Evolutionary conservation across 2,888 invertebrate genomes (phyloP), one percentile per base, ranked within the genome.

Genomic region (Mesorhabditis sp.): DNA sequence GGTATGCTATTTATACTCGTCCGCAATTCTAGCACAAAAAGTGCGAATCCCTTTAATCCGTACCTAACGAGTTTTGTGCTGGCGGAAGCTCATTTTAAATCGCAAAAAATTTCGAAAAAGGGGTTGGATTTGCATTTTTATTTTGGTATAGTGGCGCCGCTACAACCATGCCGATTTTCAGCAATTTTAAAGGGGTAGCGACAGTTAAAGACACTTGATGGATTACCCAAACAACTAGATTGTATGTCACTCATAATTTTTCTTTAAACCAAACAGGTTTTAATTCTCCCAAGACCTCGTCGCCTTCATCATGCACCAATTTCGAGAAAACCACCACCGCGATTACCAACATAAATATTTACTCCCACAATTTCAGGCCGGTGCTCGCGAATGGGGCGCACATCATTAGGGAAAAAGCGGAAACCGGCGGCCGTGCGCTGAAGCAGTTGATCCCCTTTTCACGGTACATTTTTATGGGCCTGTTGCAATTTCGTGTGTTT

Each of bases 371-470:
- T 72, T 75, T n/a, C 72, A 78, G 78, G 63, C 75, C 80, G 10
- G 74, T 77, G 6, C 76, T 80, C 71, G 74, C 75, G 6, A 75
- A 76, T 41, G 78, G 78, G 4, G 73, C 76, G 10, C 76, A 77
- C 10, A 72, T 76, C 3, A 69, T 80, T 68, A 66, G 74, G 58
- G 76, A 80, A 66, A 76, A 76, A 66, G 77, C 79, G 4, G 79
- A 80, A 68, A 76, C 75, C 43, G 76, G 77, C n/a, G 74, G 76
- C 2, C 71, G 76, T n/a, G 74, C 75, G 50, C 69, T 80, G 13
- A 80, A 78, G 64, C 13, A 45, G 45, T 74, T 42, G 70, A 74
- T 70, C 73, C 77, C 65, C 68, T 74, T 42, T 68, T 74, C 42
- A 61, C 70, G 61, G 28, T 63, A 62, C 6, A 41, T 68, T 66